Base-by-base conservation (phyloP, 2,888 invertebrate genomes). In the Dryocosmus kuriphilus region DNA sequence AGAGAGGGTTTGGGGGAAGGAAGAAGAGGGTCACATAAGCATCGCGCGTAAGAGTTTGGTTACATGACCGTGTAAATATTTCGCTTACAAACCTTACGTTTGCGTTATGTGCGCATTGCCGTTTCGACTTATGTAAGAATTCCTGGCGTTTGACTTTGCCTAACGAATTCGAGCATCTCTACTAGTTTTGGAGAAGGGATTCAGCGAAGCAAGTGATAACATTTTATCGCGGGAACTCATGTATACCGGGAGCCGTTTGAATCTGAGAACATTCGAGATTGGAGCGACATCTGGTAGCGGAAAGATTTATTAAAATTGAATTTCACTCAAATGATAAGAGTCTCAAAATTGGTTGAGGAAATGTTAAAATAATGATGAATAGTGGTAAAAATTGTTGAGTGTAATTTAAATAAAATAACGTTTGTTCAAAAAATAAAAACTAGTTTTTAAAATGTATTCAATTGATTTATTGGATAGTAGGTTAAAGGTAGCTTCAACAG, bases 11-110 rank as follows among this genome's bases (percentile, higher is more conserved):
- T 71, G 76, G 75, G 74, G 75, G 79, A 77, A 78, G 79, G 78
- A 79, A 82, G 80, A 77, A 82, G 84, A 84, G 84, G 85, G 80
- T 85, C 86, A 85, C 82, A 82, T 83, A 84, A 83, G 82, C 81
- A 81, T 84, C 84, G 79, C 80, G 83, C 81, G 82, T 87, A 87
- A 88, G 85, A 86, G 86, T 61, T 63, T 80, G 84, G 86, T 88
- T 89, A 87, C 85, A 87, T 87, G 87, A 87, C 82, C 88, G 85
- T 86, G 87, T 88, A 89, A 88, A 89, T 87, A 88, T 88, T 89
- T 88, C 86, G 85, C 86, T 88, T 86, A 75, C 78, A 82, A 86
- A 84, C 81, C 85, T 86, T 83, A 83, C 84, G 83, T 80, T 85
- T 85, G 80, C 80, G 83, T 85, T 84, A 81, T 81, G 79, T 80